Percentiles rank a stretch among this genome's conserved stretches.
Conservation (phyloP, 2,113 vertebrate genomes). For the Psettodes erumei region DNA sequence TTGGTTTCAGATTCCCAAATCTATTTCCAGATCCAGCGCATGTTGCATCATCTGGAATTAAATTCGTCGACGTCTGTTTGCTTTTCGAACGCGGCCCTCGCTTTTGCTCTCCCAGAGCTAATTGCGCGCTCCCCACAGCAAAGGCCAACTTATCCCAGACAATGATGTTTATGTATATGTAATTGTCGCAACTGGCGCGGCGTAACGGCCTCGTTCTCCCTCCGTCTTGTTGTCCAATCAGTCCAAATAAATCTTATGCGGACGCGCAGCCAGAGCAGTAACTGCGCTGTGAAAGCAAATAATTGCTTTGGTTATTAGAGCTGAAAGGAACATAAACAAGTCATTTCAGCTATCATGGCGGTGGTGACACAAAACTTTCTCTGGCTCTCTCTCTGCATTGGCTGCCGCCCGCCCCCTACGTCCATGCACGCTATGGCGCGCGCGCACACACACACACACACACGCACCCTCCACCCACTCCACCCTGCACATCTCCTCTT, state of each 20-base stretch:
- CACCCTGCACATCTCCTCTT: slow-evolving; percentile 62
- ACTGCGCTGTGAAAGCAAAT: slow-evolving; percentile 72
- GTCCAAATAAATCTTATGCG: slow-evolving; percentile 62
- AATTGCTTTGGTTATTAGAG: slow-evolving; percentile 67
- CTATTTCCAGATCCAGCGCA: slow-evolving; percentile 65
- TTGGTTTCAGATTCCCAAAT: slow-evolving; percentile 71
- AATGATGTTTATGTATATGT: slow-evolving; percentile 63
- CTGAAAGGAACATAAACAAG: slow-evolving; percentile 74
- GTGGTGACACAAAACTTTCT: slow-evolving; percentile 68
- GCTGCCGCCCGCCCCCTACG: not conserved
- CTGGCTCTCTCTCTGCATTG: slow-evolving; percentile 33
- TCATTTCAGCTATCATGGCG: slow-evolving; percentile 47
- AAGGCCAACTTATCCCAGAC: slow-evolving; percentile 61
- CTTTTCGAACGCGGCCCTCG: slow-evolving; percentile 53
- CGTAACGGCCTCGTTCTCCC: slow-evolving; percentile 36
- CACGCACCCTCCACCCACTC: slow-evolving; percentile 32
- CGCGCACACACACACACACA: slow-evolving; percentile 21
- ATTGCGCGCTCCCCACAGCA: slow-evolving; percentile 58
- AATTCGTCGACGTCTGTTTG: slow-evolving; percentile 67
- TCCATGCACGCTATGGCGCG: not conserved
- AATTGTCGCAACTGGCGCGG: slow-evolving; percentile 60
- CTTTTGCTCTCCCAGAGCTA: slow-evolving; percentile 55
- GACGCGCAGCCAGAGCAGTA: slow-evolving; percentile 57
- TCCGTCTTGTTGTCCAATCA: slow-evolving; percentile 63
- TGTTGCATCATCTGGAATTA: slow-evolving; percentile 70